phyloP scores from a whole-genome alignment of 1,140 invertebrate species.

The Orchesella cincta region DNA sequence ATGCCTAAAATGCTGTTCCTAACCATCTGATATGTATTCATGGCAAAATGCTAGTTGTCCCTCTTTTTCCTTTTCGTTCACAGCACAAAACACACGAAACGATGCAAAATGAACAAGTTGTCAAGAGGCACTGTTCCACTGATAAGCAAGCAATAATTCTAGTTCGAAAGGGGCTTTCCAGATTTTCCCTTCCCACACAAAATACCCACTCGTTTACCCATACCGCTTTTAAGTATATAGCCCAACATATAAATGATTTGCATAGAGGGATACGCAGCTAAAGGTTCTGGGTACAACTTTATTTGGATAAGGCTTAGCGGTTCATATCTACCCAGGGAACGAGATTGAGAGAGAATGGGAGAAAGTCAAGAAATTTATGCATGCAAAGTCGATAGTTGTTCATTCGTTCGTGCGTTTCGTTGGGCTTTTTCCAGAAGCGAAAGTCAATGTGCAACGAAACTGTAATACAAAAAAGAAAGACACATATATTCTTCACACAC shows the following conservation, averaged over 20 bases:
- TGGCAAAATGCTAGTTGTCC: not conserved
- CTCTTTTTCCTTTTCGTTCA: not conserved
- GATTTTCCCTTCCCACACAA: too few relatives aligned
- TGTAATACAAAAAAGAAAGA: not conserved
- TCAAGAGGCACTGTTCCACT: too few relatives aligned
- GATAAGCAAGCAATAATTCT: not conserved
- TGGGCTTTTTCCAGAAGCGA: not conserved
- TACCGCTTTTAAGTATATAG: too few relatives aligned
- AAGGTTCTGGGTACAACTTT: too few relatives aligned
- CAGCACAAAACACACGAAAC: not conserved
- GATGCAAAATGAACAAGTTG: too few relatives aligned
- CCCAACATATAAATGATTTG: not conserved
- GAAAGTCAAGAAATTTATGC: not conserved
- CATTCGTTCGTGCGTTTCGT: not conserved
- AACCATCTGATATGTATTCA: constrained; percentile 14
- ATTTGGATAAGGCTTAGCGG: too few relatives aligned
- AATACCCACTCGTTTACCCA: not conserved
- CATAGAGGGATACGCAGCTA: not conserved
- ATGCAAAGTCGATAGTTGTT: not conserved
- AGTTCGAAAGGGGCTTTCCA: not conserved
- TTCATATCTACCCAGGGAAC: too few relatives aligned
- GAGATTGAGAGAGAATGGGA: not conserved
- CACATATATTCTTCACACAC: not conserved
- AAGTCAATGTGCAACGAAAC: not conserved
- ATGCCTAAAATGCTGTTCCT: not conserved